A percentile compares a stretch with the other conserved stretches of the same genome.
Conservation (phyloP, 2,113 vertebrate species). For the Craseonycteris thonglongyai region DNA sequence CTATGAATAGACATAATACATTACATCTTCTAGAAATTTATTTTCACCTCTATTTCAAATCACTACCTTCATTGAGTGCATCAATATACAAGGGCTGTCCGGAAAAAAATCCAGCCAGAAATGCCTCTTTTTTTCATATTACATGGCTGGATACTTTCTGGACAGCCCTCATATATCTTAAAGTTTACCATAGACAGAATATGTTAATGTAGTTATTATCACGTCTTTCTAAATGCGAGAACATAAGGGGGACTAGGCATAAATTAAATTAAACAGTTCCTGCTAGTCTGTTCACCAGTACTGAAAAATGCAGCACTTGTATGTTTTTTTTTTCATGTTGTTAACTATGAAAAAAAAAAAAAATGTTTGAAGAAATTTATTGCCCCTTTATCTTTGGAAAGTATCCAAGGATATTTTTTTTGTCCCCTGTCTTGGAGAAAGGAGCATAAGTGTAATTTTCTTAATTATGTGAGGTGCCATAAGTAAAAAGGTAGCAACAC, state of each 20-base stretch:
- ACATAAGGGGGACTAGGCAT: background rate
- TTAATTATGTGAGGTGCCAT: conserved; percentile 57
- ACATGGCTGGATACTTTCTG: too few relatives aligned
- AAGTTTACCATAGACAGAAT: background rate
- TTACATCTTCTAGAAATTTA: background rate
- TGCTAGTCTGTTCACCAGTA: background rate
- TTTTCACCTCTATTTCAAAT: background rate
- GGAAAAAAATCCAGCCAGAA: too few relatives aligned
- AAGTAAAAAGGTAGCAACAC: conserved; percentile 41
- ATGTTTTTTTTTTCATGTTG: background rate
- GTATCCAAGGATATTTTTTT: conserved; percentile 34
- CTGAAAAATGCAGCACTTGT: background rate
- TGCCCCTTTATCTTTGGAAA: conserved; percentile 38
- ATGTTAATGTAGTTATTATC: background rate
- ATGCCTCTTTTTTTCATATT: too few relatives aligned
- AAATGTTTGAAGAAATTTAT: background rate
- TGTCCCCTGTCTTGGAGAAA: conserved; percentile 1
- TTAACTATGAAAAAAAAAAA: background rate
- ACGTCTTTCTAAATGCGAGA: background rate
- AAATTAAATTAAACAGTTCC: background rate
- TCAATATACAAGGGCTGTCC: too few relatives aligned
- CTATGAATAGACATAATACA: background rate
- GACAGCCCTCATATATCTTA: too few relatives aligned
- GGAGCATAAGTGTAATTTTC: conserved; percentile 55
- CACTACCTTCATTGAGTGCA: background rate